Evolutionary conservation across 1,140 invertebrate species (phyloP).

Genomic region (Monochamus saltuarius): DNA sequence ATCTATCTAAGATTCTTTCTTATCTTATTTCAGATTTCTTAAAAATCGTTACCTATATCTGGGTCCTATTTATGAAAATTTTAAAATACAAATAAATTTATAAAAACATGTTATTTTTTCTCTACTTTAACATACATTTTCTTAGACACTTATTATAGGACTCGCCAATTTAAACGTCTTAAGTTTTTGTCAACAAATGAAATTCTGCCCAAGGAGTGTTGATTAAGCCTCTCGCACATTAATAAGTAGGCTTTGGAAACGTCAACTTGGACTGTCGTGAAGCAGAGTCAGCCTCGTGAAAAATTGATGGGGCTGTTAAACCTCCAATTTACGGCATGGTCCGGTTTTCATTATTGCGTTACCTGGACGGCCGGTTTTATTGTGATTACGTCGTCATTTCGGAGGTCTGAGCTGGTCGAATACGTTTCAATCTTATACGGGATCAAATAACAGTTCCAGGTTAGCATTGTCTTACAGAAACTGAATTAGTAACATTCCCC

Average conservation of each 20-base stretch:
- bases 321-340: constrained; percentile 33
- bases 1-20: no score
- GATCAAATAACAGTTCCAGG: constrained; percentile 12
- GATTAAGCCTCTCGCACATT: not conserved
- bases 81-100: no score
- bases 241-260: constrained; percentile 1
- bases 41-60: no score
- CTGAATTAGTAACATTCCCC: no score
- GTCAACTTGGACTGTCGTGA: not conserved
- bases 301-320: constrained; percentile 37
- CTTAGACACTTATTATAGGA: no score
- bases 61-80: no score
- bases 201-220: no score
- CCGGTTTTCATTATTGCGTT: constrained; percentile 34
- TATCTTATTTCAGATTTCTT: no score
- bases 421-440: constrained; percentile 20
- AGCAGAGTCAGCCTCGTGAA: constrained; percentile 28
- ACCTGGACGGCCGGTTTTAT: constrained; percentile 32
- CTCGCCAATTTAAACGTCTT: no score
- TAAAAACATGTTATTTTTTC: no score
- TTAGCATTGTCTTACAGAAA: constrained; percentile 21
- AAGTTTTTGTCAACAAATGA: no score
- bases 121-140: no score
- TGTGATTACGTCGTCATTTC: constrained; percentile 32
- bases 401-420: constrained; percentile 16